A percentile compares a stretch with the other conserved stretches of the same genome.
phyloP scores from a whole-genome alignment of 2,113 vertebrate genomes.

The Heliornis fulica region DNA sequence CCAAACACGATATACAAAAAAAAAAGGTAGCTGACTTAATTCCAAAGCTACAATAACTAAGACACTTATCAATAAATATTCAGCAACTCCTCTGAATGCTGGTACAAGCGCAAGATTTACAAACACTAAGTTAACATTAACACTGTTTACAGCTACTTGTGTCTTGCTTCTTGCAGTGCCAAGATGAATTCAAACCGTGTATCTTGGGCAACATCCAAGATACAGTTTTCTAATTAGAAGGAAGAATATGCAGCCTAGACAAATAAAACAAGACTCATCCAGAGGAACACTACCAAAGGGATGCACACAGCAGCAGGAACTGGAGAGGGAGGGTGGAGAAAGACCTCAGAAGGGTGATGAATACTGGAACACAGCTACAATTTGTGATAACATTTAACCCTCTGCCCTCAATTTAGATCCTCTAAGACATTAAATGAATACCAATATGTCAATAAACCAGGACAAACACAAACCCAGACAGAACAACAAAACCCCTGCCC shows the following conservation, averaged over 20 bases:
- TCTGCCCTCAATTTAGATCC: constrained; percentile 63
- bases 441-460: constrained; percentile 40
- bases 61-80: neutral
- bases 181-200: neutral
- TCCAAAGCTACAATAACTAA: neutral
- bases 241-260: neutral
- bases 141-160: neutral
- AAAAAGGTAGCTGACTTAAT: neutral
- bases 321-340: neutral
- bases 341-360: constrained; percentile 29
- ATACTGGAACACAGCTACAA: constrained; percentile 64
- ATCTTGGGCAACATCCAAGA: neutral
- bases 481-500: constrained; percentile 49
- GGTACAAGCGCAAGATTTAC: neutral
- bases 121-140: neutral
- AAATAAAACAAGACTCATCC: neutral
- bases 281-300: neutral
- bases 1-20: neutral
- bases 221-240: neutral
- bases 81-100: neutral
- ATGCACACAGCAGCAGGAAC: neutral
- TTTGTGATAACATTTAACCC: constrained; percentile 71
- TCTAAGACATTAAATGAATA: constrained; percentile 55
- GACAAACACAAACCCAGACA: constrained; percentile 46
- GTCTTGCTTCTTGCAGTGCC: neutral